These are phyloP conservation scores for Pseudomyrmex cubaensis DNA, from an alignment of 1,140 invertebrate genomes.

Conservation along the genomic window DNA sequence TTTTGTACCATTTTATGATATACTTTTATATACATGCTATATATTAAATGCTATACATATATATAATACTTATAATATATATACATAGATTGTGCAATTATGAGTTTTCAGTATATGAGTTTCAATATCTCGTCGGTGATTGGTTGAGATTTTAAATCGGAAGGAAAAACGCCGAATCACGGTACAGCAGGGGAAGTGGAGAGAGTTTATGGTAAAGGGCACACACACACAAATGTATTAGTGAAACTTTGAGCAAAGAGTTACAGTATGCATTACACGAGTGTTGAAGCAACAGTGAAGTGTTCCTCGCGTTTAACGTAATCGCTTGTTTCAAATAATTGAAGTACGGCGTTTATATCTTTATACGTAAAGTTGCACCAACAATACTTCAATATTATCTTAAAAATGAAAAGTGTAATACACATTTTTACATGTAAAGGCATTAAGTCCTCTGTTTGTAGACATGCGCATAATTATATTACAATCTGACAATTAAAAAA, in stretches of 20 bases:
- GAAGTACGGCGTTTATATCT: too few species aligned
- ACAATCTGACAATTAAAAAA: background rate
- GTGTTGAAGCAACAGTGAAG: conserved; percentile 25
- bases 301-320: conserved; percentile 6
- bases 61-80: background rate
- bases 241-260: conserved; percentile 23
- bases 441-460: too few species aligned
- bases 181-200: conserved; percentile 2
- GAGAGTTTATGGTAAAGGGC: conserved; percentile 46
- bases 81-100: background rate
- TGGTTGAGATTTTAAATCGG: conserved; percentile 1
- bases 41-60: background rate
- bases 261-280: conserved; percentile 44
- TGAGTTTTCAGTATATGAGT: background rate
- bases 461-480: background rate
- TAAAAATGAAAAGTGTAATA: too few species aligned
- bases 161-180: conserved; percentile 44
- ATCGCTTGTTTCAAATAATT: conserved; percentile 2
- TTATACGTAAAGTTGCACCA: too few species aligned
- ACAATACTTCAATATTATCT: too few species aligned
- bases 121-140: background rate
- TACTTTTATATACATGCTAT: background rate
- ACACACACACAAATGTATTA: conserved; percentile 28
- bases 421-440: too few species aligned
- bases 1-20: too few species aligned